Percentiles rank a stretch among this genome's conserved stretches.
phyloP scores from a whole-genome alignment of 2,797 vertebrate species.

The Leptodactylus fallax region DNA sequence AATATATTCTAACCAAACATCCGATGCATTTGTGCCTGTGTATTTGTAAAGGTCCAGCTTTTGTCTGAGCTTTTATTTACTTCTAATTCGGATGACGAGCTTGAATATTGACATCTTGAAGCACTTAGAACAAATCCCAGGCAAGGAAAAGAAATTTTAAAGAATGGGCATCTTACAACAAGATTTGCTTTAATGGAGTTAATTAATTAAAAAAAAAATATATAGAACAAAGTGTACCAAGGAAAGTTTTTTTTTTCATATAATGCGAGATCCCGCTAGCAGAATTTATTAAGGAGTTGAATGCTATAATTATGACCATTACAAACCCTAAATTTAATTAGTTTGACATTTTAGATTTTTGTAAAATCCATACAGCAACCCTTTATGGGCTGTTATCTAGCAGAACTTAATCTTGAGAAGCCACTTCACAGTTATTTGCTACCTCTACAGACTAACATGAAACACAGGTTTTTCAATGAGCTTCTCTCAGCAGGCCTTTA shows the following conservation, averaged over 20 bases:
- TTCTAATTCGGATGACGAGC: background rate
- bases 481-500: constrained; percentile 14
- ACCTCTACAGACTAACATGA: constrained; percentile 49
- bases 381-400: constrained; percentile 58
- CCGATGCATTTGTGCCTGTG: background rate
- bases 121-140: background rate
- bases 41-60: background rate
- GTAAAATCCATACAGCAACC: constrained; percentile 60
- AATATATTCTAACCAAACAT: background rate
- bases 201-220: constrained; percentile 32
- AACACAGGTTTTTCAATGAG: constrained; percentile 62
- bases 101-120: background rate
- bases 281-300: constrained; percentile 54
- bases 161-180: constrained; percentile 4
- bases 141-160: background rate
- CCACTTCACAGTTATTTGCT: constrained; percentile 59
- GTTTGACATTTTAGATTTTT: constrained; percentile 62
- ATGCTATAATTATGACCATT: constrained; percentile 62
- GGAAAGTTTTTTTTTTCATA: constrained; percentile 38
- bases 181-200: constrained; percentile 32
- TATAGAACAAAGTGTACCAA: constrained; percentile 45
- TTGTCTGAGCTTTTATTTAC: background rate
- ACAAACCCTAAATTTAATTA: constrained; percentile 59
- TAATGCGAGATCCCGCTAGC: constrained; percentile 48
- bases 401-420: constrained; percentile 47